Base-by-base conservation (phyloP, 1,140 invertebrate species). In the Trachymyrmex septentrionalis region DNA sequence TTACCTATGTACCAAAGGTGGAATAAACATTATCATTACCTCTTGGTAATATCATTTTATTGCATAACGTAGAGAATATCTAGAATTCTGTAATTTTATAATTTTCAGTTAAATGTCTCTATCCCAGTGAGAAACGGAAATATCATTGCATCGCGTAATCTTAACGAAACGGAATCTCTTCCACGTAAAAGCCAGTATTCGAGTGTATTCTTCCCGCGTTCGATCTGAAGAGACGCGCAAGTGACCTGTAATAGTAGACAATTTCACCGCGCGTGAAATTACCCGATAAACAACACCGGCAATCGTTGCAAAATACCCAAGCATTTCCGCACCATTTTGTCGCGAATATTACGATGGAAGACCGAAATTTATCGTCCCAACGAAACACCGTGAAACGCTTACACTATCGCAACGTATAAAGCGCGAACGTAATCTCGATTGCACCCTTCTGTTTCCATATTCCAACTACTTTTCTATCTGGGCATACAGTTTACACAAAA, bases 201-300 rank as follows among this genome's bases (percentile, higher is more conserved):
- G 53, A 30, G n/a, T 48, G 50, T 86, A 66, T 75, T 59, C 73
- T 73, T 55, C 4, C 24, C 10, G 21, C 16, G 55, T 24, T 34
- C 34, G 55, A 73, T 59, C 27, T 48, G 38, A 67, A 66, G 66
- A 66, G 30, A 27, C 55, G 66, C 48, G n/a, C n/a, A 44, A 27
- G 16, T 38, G 50, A 57, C 50, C 55, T 4, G 55, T 87, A 87
- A 87, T 87, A 67, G 55, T 73, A 34, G 87, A 87, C 77, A 72
- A 88, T 87, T 88, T 88, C 64, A 76, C 38, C 34, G 59, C 48
- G 57, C 12, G 27, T 4, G 16, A 21, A 63, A 84, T 87, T 61
- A 72, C 50, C 53, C 48, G 76, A 71, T 82, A 88, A 88, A 63
- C 85, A 75, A 66, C n/a, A 64, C 14, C 67, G 75, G 53, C 78